Evolutionary conservation across 2,113 vertebrate species (phyloP).

Genomic region (Dromiciops gliroides): DNA sequence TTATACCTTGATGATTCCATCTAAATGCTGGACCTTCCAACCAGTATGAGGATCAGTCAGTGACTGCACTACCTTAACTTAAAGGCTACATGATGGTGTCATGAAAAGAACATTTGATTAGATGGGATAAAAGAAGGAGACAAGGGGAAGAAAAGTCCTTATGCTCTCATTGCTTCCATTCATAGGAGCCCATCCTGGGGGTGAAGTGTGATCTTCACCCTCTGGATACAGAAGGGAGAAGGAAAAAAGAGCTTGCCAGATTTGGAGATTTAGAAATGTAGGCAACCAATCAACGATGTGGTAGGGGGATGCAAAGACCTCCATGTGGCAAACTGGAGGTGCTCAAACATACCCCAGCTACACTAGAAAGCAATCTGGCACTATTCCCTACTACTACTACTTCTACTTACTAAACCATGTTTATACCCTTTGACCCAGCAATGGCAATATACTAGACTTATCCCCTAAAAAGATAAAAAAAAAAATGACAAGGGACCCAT

Average conservation of each 20-base stretch:
- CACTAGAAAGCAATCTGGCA: neutral
- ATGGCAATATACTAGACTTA: neutral
- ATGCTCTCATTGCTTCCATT: neutral
- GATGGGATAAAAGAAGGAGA: neutral
- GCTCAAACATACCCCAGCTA: neutral
- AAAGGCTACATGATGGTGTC: neutral
- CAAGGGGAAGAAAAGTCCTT: neutral
- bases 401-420: neutral
- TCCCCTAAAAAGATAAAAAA: neutral
- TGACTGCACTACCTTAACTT: neutral
- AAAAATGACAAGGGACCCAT: neutral
- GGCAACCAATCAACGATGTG: neutral
- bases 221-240: neutral
- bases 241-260: neutral
- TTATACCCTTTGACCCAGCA: neutral
- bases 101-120: neutral
- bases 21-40: neutral
- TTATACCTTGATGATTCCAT: neutral
- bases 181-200: neutral
- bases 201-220: neutral
- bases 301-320: neutral
- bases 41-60: neutral
- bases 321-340: neutral
- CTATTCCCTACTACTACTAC: neutral
- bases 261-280: neutral